A percentile compares a stretch with the other conserved stretches of the same genome.
Conservation (phyloP, 2,113 vertebrate species). For the Danio rerio region DNA sequence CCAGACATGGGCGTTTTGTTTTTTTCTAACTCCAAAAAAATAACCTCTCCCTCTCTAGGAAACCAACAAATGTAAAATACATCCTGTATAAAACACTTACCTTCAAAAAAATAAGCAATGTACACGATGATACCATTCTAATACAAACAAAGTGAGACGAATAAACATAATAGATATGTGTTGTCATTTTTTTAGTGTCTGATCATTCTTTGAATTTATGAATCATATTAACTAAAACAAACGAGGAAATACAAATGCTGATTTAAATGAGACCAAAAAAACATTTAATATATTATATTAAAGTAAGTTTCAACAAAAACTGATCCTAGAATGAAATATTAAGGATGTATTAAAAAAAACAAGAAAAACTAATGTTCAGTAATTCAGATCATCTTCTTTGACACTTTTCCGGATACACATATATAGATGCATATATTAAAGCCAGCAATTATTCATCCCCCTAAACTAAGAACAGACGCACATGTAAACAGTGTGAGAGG, state of each 20-base stretch:
- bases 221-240: neutral
- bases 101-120: neutral
- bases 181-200: neutral
- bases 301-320: too few relatives aligned
- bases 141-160: neutral
- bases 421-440: neutral
- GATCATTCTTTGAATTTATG: neutral
- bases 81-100: neutral
- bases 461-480: constrained; percentile 31
- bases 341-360: neutral
- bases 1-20: neutral
- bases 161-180: neutral
- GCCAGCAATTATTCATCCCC: constrained; percentile 33
- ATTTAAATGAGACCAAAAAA: neutral
- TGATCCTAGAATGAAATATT: neutral
- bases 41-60: neutral
- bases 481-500: constrained; percentile 37
- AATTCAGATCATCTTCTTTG: neutral
- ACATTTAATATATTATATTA: too few relatives aligned
- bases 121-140: neutral
- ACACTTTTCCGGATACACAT: neutral
- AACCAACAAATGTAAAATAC: neutral
- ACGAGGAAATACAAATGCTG: neutral
- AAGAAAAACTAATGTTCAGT: neutral
- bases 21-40: neutral